These are phyloP conservation scores for Megaleporinus macrocephalus DNA, from an alignment of 2,113 vertebrate species.

Conservation along the genomic window DNA sequence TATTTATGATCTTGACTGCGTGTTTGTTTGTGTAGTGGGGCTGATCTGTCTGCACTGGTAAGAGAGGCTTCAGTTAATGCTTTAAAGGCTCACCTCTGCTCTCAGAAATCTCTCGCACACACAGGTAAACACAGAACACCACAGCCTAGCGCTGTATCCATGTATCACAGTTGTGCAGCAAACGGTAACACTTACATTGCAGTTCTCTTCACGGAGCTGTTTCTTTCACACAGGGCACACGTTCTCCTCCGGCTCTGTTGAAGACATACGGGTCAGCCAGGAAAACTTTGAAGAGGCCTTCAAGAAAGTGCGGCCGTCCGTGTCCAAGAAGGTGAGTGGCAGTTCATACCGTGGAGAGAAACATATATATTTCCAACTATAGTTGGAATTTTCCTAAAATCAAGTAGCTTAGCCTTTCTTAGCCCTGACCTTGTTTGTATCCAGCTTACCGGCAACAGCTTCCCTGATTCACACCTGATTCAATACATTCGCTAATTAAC, in stretches of 20 bases:
- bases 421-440: too few species aligned
- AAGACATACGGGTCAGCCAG: slow-evolving; percentile 80
- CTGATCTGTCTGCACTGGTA: slow-evolving; percentile 91
- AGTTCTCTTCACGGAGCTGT: background rate
- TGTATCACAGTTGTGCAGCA: background rate
- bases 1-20: background rate
- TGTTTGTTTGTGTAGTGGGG: slow-evolving; percentile 77
- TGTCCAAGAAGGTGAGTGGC: slow-evolving; percentile 87
- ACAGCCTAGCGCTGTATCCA: background rate
- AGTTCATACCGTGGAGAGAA: too few species aligned
- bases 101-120: slow-evolving; percentile 20
- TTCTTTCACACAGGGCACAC: slow-evolving; percentile 54
- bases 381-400: too few species aligned
- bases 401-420: too few species aligned
- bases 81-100: slow-evolving; percentile 73
- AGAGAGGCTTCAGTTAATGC: slow-evolving; percentile 91
- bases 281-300: slow-evolving; percentile 92
- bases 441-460: too few species aligned
- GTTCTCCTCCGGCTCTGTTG: slow-evolving; percentile 39
- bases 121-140: slow-evolving; percentile 59
- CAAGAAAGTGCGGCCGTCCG: slow-evolving; percentile 86
- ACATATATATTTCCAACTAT: too few species aligned
- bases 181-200: background rate
- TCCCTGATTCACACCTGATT: too few species aligned
- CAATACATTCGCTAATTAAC: too few species aligned